These are phyloP conservation scores for Pachymerium ferrugineum DNA, from an alignment of 2,888 invertebrate genomes.

Conservation along the genomic window DNA sequence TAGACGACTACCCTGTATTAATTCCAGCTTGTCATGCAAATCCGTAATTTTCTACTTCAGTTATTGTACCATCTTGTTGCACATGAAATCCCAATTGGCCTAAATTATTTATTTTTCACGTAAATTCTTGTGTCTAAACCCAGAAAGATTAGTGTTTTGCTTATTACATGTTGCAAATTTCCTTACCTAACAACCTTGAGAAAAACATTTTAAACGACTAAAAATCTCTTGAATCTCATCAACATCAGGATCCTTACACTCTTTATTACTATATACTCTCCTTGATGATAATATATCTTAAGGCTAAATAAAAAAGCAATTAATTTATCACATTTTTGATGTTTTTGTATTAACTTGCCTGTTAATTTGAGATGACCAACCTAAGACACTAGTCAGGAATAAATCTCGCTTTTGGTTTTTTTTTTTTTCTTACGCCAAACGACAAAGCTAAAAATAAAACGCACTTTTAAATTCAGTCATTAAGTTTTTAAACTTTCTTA, in stretches of 20 bases:
- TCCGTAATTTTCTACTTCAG: constrained; percentile 71
- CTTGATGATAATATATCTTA: constrained; percentile 84
- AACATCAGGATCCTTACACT: constrained; percentile 60
- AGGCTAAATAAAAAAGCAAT: constrained; percentile 60
- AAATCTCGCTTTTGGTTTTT: constrained; percentile 65
- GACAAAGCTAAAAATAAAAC: constrained; percentile 46
- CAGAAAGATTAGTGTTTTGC: background rate
- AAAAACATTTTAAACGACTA: constrained; percentile 71
- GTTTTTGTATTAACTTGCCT: constrained; percentile 49
- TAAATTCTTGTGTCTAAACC: constrained; percentile 65
- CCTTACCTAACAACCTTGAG: constrained; percentile 55
- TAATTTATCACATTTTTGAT: background rate
- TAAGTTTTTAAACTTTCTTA: too few species aligned
- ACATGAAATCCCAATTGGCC: constrained; percentile 76
- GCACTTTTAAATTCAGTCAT: too few species aligned
- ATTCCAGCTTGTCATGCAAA: constrained; percentile 66
- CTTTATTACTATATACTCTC: constrained; percentile 80
- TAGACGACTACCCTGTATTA: constrained; percentile 76
- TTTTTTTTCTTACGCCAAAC: constrained; percentile 68
- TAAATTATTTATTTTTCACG: constrained; percentile 70
- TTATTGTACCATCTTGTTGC: constrained; percentile 87
- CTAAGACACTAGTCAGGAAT: constrained; percentile 70
- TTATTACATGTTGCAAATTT: too few species aligned
- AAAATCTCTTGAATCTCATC: constrained; percentile 69
- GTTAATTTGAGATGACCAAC: constrained; percentile 60